Percentiles rank a stretch among this genome's conserved stretches.
phyloP scores from a whole-genome alignment of 2,888 invertebrate genomes.

The Tinea semifulvella region DNA sequence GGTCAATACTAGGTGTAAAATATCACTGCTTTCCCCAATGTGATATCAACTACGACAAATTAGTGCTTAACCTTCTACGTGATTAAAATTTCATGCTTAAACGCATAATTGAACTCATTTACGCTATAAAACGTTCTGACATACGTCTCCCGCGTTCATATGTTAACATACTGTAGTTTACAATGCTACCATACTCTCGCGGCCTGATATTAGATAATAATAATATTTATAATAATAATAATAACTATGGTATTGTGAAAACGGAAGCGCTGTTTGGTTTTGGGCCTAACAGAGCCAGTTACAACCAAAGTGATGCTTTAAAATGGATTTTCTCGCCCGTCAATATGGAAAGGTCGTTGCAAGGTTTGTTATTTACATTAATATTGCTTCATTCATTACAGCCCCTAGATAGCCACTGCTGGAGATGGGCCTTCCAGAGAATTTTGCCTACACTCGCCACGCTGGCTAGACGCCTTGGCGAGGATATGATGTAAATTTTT shows the following conservation, averaged over 20 bases:
- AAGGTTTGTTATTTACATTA: too few species aligned
- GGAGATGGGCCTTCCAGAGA: too few species aligned
- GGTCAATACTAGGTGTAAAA: too few species aligned
- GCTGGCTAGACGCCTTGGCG: too few species aligned
- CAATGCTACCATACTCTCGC: slow-evolving; percentile 42
- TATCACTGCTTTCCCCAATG: slow-evolving; percentile 9
- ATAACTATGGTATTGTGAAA: slow-evolving; percentile 45
- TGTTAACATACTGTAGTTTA: background rate
- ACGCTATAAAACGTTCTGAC: slow-evolving; percentile 36
- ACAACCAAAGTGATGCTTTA: slow-evolving; percentile 33
- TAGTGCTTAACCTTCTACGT: slow-evolving; percentile 2
- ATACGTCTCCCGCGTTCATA: background rate
- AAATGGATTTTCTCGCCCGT: slow-evolving; percentile 39
- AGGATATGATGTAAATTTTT: too few species aligned
- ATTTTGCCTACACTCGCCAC: too few species aligned
- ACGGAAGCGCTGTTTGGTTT: slow-evolving; percentile 44
- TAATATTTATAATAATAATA: slow-evolving; percentile 38
- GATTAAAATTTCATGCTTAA: slow-evolving; percentile 16
- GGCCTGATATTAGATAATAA: slow-evolving; percentile 37
- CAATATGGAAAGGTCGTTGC: slow-evolving; percentile 33
- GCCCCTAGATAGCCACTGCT: too few species aligned
- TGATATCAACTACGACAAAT: slow-evolving; percentile 7
- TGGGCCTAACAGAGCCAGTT: slow-evolving; percentile 28
- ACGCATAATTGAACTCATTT: slow-evolving; percentile 40
- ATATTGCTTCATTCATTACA: too few species aligned